A percentile compares a stretch with the other conserved stretches of the same genome.
Conservation (phyloP, 2,888 invertebrate species). For the Trachelus iudaicus region DNA sequence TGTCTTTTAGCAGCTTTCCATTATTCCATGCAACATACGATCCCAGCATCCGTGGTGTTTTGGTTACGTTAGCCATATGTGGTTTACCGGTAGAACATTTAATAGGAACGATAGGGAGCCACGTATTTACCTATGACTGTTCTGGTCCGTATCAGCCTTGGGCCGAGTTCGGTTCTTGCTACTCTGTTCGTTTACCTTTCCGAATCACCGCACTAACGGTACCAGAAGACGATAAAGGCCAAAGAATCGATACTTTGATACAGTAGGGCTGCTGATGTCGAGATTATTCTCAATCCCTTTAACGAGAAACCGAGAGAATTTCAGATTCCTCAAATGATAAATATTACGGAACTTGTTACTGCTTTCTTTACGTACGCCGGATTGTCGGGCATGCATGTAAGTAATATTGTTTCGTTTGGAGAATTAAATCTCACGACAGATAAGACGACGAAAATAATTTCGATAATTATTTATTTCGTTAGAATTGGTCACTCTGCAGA, state of each 20-base stretch:
- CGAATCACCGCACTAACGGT: constrained; percentile 49
- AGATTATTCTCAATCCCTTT: constrained; percentile 21
- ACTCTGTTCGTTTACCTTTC: constrained; percentile 45
- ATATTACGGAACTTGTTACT: constrained; percentile 40
- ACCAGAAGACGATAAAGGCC: constrained; percentile 37
- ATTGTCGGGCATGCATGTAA: constrained; percentile 46
- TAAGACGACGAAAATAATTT: constrained; percentile 18
- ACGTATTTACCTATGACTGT: constrained; percentile 44
- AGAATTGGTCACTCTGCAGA: constrained; percentile 5
- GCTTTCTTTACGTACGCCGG: constrained; percentile 49
- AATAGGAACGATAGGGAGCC: constrained; percentile 52
- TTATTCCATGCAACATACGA: constrained; percentile 48
- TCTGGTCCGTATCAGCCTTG: constrained; percentile 45
- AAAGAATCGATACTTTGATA: constrained; percentile 47
- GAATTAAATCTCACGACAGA: constrained; percentile 22
- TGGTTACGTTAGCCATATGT: constrained; percentile 48
- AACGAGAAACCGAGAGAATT: constrained; percentile 30
- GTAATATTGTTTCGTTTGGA: constrained; percentile 28
- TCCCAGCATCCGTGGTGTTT: constrained; percentile 50
- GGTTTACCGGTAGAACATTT: constrained; percentile 49
- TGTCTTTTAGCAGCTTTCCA: constrained; percentile 47
- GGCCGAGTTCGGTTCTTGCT: constrained; percentile 40
- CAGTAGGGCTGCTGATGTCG: constrained; percentile 41
- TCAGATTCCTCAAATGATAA: constrained; percentile 28
- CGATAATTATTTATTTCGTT: constrained; percentile 19